phyloP scores from a whole-genome alignment of 2,113 vertebrate genomes.

The Trogon surrucura region DNA sequence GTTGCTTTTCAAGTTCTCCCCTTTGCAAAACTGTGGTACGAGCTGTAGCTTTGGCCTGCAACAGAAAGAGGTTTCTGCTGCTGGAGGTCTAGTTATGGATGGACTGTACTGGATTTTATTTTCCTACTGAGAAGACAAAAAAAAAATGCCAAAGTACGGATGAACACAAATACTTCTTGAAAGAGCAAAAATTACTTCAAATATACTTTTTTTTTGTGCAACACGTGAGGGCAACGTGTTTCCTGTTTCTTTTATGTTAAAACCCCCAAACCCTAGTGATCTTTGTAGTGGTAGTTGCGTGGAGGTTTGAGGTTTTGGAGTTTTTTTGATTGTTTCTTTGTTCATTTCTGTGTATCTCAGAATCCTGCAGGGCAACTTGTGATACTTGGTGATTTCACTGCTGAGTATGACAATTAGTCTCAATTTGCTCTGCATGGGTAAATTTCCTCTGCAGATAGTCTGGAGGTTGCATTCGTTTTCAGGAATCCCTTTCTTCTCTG shows the following conservation, averaged over 20 bases:
- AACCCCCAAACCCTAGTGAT: not conserved
- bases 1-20: not conserved
- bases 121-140: not conserved
- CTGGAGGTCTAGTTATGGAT: not conserved
- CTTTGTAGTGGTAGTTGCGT: not conserved
- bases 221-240: not conserved
- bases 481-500: not conserved
- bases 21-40: not conserved
- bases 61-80: not conserved
- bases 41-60: not conserved
- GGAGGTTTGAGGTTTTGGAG: not conserved
- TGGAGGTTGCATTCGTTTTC: not conserved
- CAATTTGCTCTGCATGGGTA: not conserved
- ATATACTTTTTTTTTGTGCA: not conserved
- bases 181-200: not conserved
- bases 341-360: not conserved
- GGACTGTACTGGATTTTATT: not conserved
- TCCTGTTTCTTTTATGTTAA: not conserved
- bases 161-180: not conserved
- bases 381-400: not conserved
- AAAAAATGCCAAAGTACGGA: not conserved
- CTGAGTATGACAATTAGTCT: not conserved
- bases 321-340: not conserved
- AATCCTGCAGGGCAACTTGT: not conserved
- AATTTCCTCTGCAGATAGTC: not conserved